Percentiles rank a stretch among this genome's conserved stretches.
phyloP scores from a whole-genome alignment of 1,140 invertebrate genomes.

The Achroia grisella region DNA sequence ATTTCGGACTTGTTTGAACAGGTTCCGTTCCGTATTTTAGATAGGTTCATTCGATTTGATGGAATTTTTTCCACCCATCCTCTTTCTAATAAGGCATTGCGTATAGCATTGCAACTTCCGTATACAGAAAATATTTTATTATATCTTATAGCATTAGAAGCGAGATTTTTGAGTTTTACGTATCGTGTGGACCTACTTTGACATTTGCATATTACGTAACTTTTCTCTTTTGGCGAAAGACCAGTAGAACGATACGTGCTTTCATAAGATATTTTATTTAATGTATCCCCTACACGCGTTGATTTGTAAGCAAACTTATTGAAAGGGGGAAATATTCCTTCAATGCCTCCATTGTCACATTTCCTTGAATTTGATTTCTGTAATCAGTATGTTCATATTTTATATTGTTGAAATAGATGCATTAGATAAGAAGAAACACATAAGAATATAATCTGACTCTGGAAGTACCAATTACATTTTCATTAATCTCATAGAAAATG shows the following conservation, averaged over 20 bases:
- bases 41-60: constrained; percentile 41
- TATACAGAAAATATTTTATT: constrained; percentile 62
- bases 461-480: too few relatives aligned
- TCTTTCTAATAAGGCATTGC: constrained; percentile 70
- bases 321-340: constrained; percentile 32
- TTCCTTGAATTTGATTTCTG: background rate
- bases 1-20: constrained; percentile 52
- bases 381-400: too few relatives aligned
- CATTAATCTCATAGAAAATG: too few relatives aligned
- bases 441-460: too few relatives aligned
- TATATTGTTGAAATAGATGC: too few relatives aligned
- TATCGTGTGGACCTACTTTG: constrained; percentile 39
- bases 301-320: constrained; percentile 22
- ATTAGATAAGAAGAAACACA: too few relatives aligned
- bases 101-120: constrained; percentile 59
- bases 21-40: constrained; percentile 46
- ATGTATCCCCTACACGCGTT: constrained; percentile 3
- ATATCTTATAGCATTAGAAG: constrained; percentile 37
- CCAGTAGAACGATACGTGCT: constrained; percentile 22
- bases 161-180: constrained; percentile 38
- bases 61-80: constrained; percentile 78
- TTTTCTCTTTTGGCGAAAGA: constrained; percentile 49
- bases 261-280: constrained; percentile 14
- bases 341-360: constrained; percentile 25
- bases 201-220: constrained; percentile 43